Evolutionary conservation across 2,113 vertebrate genomes (phyloP), one percentile per base, ranked within the genome.

Genomic region (Trematomus loennbergii): DNA sequence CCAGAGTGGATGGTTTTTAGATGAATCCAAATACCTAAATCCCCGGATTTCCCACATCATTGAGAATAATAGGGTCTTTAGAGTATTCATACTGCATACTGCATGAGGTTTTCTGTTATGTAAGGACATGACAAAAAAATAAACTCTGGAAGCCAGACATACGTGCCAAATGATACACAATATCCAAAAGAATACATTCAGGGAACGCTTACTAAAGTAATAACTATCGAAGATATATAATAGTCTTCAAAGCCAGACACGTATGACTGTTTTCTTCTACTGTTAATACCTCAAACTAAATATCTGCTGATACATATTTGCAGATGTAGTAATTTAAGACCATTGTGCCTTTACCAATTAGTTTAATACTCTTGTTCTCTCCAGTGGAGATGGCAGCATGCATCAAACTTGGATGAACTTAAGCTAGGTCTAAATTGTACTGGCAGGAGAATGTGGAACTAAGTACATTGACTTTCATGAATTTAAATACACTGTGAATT

Each of bases 51-150:
- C 49, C 49, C 6, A 49, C 57, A 55, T 54, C 11, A 1, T 43
- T 13, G 18, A 77, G 45, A 82, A 77, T 79, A 49, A 80, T 72
- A 64, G 52, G 22, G 11, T 57, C 69, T 66, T 76, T 25, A 25
- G 12, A 50, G 57, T 69, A 72, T 40, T 8, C 36, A 40, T 29
- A 29, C 29, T 29, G 36, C 5, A 69, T 49, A 22, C 74, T 1
- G 45, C 71, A 61, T 71, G 71, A 76, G 61, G 57, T 70, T 55
- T 69, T 72, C 72, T 84, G 68, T 71, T 84, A 49, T 81, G 72
- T 49, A 71, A 68, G 67, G 43, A 69, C 25, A 8, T 8, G 45
- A 77, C 64, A 40, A 71, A 82, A 78, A 72, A 75, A 79, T 49
- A 1, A 71, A 43, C 68, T 74, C 29, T 75, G 81, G 81, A 64